Evolutionary conservation across 2,797 vertebrate genomes (phyloP).

Genomic region (Oreonectes daqikongensis): DNA sequence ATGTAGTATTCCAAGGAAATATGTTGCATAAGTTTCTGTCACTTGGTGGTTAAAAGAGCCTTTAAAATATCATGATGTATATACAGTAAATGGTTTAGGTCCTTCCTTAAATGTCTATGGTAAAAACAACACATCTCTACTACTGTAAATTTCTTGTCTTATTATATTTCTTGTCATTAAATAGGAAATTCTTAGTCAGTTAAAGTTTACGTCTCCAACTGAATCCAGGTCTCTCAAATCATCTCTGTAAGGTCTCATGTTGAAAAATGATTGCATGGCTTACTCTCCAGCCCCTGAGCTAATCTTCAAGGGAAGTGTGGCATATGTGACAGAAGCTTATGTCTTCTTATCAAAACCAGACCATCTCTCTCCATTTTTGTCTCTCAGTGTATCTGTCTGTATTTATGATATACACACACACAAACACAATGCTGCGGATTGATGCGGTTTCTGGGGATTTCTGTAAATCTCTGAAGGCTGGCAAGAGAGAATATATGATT

Average conservation of each 20-base stretch:
- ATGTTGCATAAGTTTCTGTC: too few species aligned
- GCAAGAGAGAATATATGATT: slow-evolving; percentile 37
- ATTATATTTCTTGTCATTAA: too few species aligned
- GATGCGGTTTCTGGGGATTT: slow-evolving; percentile 38
- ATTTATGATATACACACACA: slow-evolving; percentile 5
- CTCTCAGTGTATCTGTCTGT: background rate
- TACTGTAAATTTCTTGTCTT: too few species aligned
- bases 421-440: slow-evolving; percentile 20
- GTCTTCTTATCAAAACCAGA: slow-evolving; percentile 39
- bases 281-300: slow-evolving; percentile 24
- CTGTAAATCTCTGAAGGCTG: slow-evolving; percentile 28
- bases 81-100: too few species aligned
- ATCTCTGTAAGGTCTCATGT: slow-evolving; percentile 36
- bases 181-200: slow-evolving; percentile 28
- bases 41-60: too few species aligned
- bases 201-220: background rate
- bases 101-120: too few species aligned
- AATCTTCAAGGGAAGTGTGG: slow-evolving; percentile 45
- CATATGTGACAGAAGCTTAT: slow-evolving; percentile 38
- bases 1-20: background rate
- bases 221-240: slow-evolving; percentile 19
- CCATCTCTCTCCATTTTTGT: background rate
- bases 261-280: slow-evolving; percentile 34
- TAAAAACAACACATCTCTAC: too few species aligned
- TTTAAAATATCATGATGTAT: too few species aligned